Conservation (phyloP, 2,888 invertebrate genomes). For the Andrena praecox region DNA sequence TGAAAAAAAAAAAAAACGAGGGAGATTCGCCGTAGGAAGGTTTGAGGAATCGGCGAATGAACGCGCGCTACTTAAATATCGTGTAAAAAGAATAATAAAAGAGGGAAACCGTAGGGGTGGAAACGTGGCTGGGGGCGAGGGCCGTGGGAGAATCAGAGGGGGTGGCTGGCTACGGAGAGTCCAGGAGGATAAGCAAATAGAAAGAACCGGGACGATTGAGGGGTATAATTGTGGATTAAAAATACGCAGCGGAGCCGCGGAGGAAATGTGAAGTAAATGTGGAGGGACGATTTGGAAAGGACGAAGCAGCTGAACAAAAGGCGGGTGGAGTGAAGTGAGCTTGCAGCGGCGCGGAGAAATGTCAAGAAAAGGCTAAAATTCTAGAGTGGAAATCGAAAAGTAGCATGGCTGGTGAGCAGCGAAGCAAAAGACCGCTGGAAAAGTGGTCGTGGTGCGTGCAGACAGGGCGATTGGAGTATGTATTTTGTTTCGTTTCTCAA, state of each 20-base stretch:
- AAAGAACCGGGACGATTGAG: background rate
- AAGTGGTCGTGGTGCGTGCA: conserved; percentile 3
- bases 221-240: conserved; percentile 35
- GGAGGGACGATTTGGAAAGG: conserved; percentile 6
- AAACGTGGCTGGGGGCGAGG: background rate
- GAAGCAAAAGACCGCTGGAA: conserved; percentile 10
- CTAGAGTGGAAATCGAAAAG: conserved; percentile 18
- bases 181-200: conserved; percentile 17
- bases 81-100: conserved; percentile 36
- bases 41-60: conserved; percentile 16
- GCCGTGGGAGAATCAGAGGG: background rate
- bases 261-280: conserved; percentile 17
- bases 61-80: conserved; percentile 20
- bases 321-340: background rate
- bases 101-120: background rate
- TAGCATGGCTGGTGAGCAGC: conserved; percentile 12
- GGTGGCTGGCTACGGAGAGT: background rate
- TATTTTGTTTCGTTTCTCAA: conserved; percentile 3
- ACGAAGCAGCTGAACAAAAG: background rate
- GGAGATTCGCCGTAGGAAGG: conserved; percentile 23
- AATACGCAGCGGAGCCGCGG: background rate
- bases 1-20: background rate
- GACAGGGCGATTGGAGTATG: background rate
- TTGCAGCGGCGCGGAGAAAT: conserved; percentile 16
- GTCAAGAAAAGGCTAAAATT: conserved; percentile 20